A percentile compares a stretch with the other conserved stretches of the same genome.
Conservation (phyloP, 2,888 invertebrate genomes). For the Platycheirus rosarum region DNA sequence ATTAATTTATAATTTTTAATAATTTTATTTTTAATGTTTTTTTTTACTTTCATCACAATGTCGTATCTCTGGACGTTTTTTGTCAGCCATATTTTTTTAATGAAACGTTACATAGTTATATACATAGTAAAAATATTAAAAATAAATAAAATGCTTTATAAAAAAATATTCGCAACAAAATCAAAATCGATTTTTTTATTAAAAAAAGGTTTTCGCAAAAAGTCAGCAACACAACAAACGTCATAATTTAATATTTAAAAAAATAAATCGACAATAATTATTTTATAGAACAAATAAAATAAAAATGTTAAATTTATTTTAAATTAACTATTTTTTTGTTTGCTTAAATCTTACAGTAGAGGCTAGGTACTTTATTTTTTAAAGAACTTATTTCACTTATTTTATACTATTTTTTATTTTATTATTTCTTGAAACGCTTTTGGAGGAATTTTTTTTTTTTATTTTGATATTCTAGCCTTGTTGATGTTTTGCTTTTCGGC, state of each 20-base stretch:
- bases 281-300: constrained; percentile 77
- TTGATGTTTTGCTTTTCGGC: constrained; percentile 91
- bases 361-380: constrained; percentile 61
- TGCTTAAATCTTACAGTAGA: constrained; percentile 56
- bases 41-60: constrained; percentile 61
- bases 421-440: constrained; percentile 46
- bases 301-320: constrained; percentile 78
- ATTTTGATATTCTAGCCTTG: constrained; percentile 85
- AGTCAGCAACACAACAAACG: constrained; percentile 18
- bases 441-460: constrained; percentile 59
- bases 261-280: constrained; percentile 77
- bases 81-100: constrained; percentile 33
- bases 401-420: constrained; percentile 22
- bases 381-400: constrained; percentile 33
- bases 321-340: constrained; percentile 35
- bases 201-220: constrained; percentile 59
- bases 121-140: constrained; percentile 14
- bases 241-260: constrained; percentile 49
- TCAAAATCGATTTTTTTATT: neutral
- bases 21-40: constrained; percentile 34
- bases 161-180: constrained; percentile 26
- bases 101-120: constrained; percentile 10
- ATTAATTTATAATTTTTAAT: constrained; percentile 24
- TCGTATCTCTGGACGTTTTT: constrained; percentile 69
- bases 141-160: constrained; percentile 22